Evolutionary conservation across 2,113 vertebrate species (phyloP).

Genomic region (Salminus brasiliensis): DNA sequence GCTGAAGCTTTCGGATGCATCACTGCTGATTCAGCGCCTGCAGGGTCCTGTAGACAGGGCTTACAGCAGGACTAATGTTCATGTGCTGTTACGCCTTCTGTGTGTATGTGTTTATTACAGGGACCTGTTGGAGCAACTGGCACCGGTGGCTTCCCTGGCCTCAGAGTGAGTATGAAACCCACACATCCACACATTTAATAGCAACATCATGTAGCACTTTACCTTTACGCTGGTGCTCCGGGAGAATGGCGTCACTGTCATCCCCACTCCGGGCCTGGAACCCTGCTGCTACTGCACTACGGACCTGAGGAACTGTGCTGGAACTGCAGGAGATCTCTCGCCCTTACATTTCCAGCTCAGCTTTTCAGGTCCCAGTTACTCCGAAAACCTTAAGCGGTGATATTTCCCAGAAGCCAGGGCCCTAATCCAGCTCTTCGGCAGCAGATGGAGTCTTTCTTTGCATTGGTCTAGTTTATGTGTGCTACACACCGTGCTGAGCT

Average conservation of each 20-base stretch:
- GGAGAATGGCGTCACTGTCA: too few relatives aligned
- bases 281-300: too few relatives aligned
- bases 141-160: slow-evolving; percentile 89
- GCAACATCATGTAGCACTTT: not conserved
- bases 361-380: too few relatives aligned
- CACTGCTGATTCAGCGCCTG: not conserved
- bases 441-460: not conserved
- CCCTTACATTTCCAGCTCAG: too few relatives aligned
- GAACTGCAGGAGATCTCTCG: too few relatives aligned
- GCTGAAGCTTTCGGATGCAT: not conserved
- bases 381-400: not conserved
- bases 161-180: slow-evolving; percentile 84
- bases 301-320: too few relatives aligned
- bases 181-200: not conserved
- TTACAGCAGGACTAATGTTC: not conserved
- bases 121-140: slow-evolving; percentile 87
- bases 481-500: not conserved
- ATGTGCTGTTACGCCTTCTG: slow-evolving; percentile 37
- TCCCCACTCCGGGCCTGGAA: too few relatives aligned
- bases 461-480: not conserved
- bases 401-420: not conserved
- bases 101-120: slow-evolving; percentile 73
- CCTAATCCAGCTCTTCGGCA: not conserved
- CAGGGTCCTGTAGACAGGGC: not conserved
- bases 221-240: too few relatives aligned